Evolutionary conservation across 1,140 invertebrate genomes (phyloP), one percentile per base, ranked within the genome.

Genomic region (Lasaia peninsularis): DNA sequence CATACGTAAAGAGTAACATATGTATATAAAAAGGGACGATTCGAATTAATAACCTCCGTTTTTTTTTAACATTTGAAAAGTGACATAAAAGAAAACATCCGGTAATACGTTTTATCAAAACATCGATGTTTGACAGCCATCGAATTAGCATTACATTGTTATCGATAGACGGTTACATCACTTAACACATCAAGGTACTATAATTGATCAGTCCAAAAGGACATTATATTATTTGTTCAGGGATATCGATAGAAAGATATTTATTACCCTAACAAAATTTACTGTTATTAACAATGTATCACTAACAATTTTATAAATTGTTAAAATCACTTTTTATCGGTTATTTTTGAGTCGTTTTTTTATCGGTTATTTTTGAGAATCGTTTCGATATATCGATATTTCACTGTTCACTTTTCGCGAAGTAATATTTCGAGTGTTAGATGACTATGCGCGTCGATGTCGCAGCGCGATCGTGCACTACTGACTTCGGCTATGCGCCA

Each of bases 121-220:
- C 31, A 48, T 33, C 48, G 24, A 56, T 67, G 60, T 74, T 73
- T 69, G 69, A 75, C 68, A 80, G 73, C 61, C 44, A 66, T 82
- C 67, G 71, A 83, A 83, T 86, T 83, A 83, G 78, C 80, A 78
- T 77, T 20, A 52, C 58, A 69, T 73, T 74, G 80, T 72, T 67
- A 78, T 74, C 71, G 65, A 59, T 28, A 31, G 55, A 61, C 56
- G 53, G 67, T 74, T 78, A 78, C 70, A 70, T 64, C 75, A 73
- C 63, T 72, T 74, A 71, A 63, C 73, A 77, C 69, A 55, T 72
- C 60, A 24, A 32, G 28, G 52, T 44, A 28, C 50, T 62, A 68
- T 75, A 73, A 76, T 81, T 69, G 69, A 75, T 63, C 70, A 59
- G 60, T 71, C 69, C 78, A 73, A 74, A 77, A 67, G 75, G 66